phyloP scores from a whole-genome alignment of 2,113 vertebrate genomes.

The Pteronura brasiliensis region DNA sequence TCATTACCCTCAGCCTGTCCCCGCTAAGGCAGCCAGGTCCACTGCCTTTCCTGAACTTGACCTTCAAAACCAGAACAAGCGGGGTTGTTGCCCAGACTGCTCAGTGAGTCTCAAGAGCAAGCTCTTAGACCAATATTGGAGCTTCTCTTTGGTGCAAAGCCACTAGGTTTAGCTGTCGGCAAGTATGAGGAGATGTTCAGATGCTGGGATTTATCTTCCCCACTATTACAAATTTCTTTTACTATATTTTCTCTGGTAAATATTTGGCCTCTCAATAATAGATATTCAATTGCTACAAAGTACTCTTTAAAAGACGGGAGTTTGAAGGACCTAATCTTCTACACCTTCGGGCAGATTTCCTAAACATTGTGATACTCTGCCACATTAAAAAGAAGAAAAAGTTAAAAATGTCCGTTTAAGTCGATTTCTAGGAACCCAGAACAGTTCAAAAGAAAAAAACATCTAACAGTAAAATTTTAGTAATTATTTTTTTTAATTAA shows the following conservation, averaged over 20 bases:
- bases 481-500: constrained; percentile 26
- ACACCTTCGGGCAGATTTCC: neutral
- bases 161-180: neutral
- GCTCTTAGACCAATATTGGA: neutral
- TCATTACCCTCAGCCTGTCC: constrained; percentile 13
- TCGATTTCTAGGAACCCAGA: constrained; percentile 52
- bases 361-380: neutral
- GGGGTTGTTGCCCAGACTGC: neutral
- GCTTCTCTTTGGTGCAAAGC: neutral
- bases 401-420: constrained; percentile 44
- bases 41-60: neutral
- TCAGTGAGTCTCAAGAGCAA: neutral
- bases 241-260: constrained; percentile 38
- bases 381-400: neutral
- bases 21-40: neutral
- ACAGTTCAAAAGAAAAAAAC: constrained; percentile 58
- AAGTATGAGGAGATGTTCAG: neutral
- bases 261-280: constrained; percentile 29
- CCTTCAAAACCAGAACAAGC: constrained; percentile 16
- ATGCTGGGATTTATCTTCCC: neutral
- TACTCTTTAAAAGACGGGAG: neutral
- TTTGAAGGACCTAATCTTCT: constrained; percentile 16
- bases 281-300: neutral
- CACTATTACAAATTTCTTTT: neutral
- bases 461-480: constrained; percentile 41